phyloP scores from a whole-genome alignment of 2,113 vertebrate species.

The Labrus mixtus region DNA sequence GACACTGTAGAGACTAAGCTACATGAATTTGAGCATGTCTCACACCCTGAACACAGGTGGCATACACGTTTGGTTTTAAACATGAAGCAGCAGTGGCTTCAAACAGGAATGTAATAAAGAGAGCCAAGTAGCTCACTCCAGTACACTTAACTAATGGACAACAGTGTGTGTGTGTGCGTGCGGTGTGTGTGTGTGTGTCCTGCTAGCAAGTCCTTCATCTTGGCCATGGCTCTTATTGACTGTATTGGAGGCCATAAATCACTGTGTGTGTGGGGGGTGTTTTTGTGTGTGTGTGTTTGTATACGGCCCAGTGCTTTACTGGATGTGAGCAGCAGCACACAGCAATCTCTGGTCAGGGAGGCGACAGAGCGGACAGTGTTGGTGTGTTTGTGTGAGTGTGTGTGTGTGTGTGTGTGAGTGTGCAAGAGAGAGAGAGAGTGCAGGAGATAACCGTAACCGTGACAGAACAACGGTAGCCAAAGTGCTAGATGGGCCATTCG shows the following conservation, averaged over 20 bases:
- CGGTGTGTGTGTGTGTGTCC: slow-evolving; percentile 43
- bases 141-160: slow-evolving; percentile 66
- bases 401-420: slow-evolving; percentile 1
- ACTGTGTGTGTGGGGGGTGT: slow-evolving; percentile 46
- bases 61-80: background rate
- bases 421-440: background rate
- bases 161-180: slow-evolving; percentile 30
- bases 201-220: slow-evolving; percentile 76
- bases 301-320: slow-evolving; percentile 57
- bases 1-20: no score
- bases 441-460: slow-evolving; percentile 23
- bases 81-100: background rate
- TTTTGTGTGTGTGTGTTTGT: slow-evolving; percentile 44
- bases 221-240: slow-evolving; percentile 79
- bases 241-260: slow-evolving; percentile 80
- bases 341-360: slow-evolving; percentile 70
- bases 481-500: slow-evolving; percentile 43
- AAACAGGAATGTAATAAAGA: slow-evolving; percentile 64
- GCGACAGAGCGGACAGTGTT: slow-evolving; percentile 42
- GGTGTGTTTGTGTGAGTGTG: slow-evolving; percentile 26
- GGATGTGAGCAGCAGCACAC: slow-evolving; percentile 59
- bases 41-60: background rate
- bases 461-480: slow-evolving; percentile 58
- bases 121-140: slow-evolving; percentile 32
- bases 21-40: background rate